Evolutionary conservation across 2,888 invertebrate species (phyloP).

Genomic region (Lucinisca nassula): DNA sequence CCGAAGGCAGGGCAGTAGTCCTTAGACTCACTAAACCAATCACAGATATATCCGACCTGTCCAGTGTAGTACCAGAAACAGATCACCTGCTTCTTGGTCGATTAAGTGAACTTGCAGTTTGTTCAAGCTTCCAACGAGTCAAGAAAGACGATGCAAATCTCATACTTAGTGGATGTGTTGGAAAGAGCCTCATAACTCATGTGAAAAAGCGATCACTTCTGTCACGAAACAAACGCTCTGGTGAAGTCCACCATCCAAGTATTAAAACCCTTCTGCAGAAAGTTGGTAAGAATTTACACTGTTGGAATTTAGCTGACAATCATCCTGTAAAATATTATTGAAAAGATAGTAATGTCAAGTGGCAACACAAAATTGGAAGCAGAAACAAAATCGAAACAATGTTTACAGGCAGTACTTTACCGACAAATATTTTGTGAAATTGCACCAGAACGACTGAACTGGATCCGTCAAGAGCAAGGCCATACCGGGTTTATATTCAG

Average conservation of each 20-base stretch:
- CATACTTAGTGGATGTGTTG: slow-evolving; percentile 36
- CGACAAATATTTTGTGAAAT: no score
- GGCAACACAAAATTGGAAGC: no score
- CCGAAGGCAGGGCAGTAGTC: slow-evolving; percentile 70
- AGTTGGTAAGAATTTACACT: slow-evolving; percentile 34
- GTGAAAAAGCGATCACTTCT: slow-evolving; percentile 59
- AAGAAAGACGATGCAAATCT: neutral
- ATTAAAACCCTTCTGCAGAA: slow-evolving; percentile 38
- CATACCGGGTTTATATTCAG: no score
- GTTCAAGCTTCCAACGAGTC: slow-evolving; percentile 61
- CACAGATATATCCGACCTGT: neutral
- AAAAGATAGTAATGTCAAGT: no score
- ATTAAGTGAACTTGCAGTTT: slow-evolving; percentile 68
- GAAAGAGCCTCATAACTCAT: slow-evolving; percentile 16
- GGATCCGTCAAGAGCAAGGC: no score
- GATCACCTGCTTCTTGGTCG: slow-evolving; percentile 26
- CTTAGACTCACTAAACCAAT: slow-evolving; percentile 53
- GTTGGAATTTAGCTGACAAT: no score
- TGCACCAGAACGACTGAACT: no score
- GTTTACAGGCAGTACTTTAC: no score
- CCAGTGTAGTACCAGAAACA: slow-evolving; percentile 5
- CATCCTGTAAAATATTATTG: no score
- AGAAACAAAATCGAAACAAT: no score
- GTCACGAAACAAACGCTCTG: slow-evolving; percentile 62
- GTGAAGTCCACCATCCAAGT: slow-evolving; percentile 58